Evolutionary conservation across 2,113 vertebrate species (phyloP).

Genomic region (Odocoileus virginianus): DNA sequence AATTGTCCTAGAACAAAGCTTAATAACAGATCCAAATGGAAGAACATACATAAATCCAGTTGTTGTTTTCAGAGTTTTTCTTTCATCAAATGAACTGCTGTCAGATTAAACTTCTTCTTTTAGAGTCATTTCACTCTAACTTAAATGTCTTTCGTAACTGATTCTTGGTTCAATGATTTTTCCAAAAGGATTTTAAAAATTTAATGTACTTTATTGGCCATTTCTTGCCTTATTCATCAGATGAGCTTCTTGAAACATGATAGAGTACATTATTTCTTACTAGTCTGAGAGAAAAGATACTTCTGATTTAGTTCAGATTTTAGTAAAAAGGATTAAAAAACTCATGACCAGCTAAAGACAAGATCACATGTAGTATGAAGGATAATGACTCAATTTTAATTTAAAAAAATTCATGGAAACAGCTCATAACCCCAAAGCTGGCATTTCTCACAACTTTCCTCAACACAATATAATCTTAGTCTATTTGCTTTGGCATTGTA

Average conservation of each 20-base stretch:
- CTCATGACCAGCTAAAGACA: neutral
- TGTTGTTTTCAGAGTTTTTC: neutral
- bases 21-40: neutral
- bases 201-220: neutral
- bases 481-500: constrained; percentile 52
- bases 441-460: neutral
- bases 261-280: neutral
- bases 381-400: constrained; percentile 12
- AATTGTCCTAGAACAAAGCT: neutral
- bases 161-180: neutral
- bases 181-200: neutral
- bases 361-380: neutral
- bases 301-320: constrained; percentile 34
- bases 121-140: neutral
- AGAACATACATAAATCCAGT: neutral
- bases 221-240: neutral
- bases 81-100: neutral
- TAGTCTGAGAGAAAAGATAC: neutral
- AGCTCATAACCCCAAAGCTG: neutral
- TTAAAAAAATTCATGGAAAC: neutral
- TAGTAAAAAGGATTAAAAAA: constrained; percentile 5
- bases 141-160: neutral
- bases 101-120: neutral
- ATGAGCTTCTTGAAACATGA: constrained; percentile 1
- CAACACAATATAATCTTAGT: neutral